phyloP scores from a whole-genome alignment of 92 coral and sea anemone species.

The Ricordea florida region DNA sequence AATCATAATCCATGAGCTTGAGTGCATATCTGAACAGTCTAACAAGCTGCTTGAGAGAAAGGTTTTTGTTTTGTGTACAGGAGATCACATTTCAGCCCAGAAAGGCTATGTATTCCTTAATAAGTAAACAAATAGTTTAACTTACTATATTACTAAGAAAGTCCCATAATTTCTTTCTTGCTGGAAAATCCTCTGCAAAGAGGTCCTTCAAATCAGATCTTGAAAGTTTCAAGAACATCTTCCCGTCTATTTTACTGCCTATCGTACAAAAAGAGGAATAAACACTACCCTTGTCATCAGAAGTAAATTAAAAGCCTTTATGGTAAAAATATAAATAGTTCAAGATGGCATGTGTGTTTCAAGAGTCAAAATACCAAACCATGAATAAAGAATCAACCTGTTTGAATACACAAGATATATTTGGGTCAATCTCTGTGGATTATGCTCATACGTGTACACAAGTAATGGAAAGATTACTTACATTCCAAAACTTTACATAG shows the following conservation, averaged over 20 bases:
- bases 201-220: neutral
- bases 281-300: neutral
- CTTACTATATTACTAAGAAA: neutral
- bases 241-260: neutral
- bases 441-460: neutral
- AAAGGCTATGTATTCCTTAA: no score
- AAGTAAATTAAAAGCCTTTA: neutral
- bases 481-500: neutral
- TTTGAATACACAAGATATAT: neutral
- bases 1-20: neutral
- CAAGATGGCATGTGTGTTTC: neutral
- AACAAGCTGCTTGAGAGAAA: neutral
- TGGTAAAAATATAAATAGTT: neutral
- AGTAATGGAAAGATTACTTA: neutral
- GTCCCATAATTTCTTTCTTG: neutral
- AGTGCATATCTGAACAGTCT: no score
- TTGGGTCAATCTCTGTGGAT: neutral
- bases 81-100: no score
- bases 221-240: no score
- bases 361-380: neutral
- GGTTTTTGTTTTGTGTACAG: neutral
- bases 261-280: neutral
- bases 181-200: neutral
- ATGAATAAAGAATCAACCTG: neutral
- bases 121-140: neutral